phyloP scores from a whole-genome alignment of 2,797 vertebrate genomes.

The Mus spretus region DNA sequence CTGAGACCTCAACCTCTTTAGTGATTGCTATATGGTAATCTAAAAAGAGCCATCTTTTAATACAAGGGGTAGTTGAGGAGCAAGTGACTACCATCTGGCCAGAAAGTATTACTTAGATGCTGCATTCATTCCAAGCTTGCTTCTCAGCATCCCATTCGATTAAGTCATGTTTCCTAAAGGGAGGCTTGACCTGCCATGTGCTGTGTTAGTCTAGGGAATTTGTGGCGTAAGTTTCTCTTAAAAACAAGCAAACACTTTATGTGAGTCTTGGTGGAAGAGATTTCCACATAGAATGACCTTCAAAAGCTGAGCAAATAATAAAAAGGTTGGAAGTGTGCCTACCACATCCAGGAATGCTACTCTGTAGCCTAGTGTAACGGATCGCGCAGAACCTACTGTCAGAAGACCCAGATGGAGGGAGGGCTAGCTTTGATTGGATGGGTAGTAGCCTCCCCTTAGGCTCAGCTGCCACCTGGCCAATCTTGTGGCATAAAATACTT shows the following conservation, averaged over 20 bases:
- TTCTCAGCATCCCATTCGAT: conserved; percentile 63
- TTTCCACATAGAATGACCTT: conserved; percentile 9
- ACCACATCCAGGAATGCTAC: neutral
- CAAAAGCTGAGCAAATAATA: conserved; percentile 33
- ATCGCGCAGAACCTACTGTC: neutral
- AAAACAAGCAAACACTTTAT: neutral
- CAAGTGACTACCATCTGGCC: conserved; percentile 47
- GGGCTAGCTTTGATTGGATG: neutral
- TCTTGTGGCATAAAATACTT: neutral
- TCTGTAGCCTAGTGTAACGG: neutral
- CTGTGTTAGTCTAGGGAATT: conserved; percentile 53
- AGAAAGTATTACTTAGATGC: conserved; percentile 56
- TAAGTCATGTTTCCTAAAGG: conserved; percentile 63
- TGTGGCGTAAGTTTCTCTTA: neutral
- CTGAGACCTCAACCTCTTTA: conserved; percentile 19
- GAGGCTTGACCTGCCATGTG: conserved; percentile 53
- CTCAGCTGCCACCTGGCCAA: neutral
- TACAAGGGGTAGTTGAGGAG: conserved; percentile 44
- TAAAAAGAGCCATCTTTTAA: conserved; percentile 28
- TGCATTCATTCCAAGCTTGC: conserved; percentile 29
- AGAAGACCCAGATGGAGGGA: neutral
- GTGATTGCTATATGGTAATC: conserved; percentile 21
- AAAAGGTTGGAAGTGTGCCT: neutral
- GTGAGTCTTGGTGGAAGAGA: conserved; percentile 43
- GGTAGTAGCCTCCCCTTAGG: neutral